phyloP scores from a whole-genome alignment of 2,797 vertebrate species.

The Paramormyrops hopkinsi region DNA sequence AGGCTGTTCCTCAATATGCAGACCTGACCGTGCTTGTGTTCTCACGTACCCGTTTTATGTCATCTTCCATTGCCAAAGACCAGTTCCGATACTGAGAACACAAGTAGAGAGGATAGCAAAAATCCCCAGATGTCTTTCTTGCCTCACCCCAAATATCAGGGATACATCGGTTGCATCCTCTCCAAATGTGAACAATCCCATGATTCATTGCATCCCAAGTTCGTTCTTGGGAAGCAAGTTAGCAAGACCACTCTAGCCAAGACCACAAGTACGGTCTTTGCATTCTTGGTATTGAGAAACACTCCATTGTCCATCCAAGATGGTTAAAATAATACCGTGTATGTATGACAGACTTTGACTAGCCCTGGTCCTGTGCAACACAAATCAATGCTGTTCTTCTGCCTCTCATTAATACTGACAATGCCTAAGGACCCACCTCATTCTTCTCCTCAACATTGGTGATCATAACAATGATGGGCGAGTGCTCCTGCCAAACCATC shows the following conservation, averaged over 20 bases:
- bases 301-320: not conserved
- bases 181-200: not conserved
- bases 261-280: not conserved
- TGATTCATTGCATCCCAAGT: not conserved
- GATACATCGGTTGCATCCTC: not conserved
- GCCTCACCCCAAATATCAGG: not conserved
- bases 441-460: constrained; percentile 98
- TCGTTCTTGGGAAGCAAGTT: not conserved
- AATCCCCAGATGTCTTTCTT: not conserved
- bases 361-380: not conserved
- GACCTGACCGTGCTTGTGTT: not conserved
- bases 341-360: not conserved
- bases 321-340: not conserved
- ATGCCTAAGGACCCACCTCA: constrained; percentile 63
- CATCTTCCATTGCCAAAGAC: not conserved
- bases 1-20: not conserved
- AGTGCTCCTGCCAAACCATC: constrained; percentile 95
- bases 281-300: not conserved
- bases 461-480: constrained; percentile 96
- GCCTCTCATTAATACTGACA: not conserved
- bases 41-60: not conserved
- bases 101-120: not conserved
- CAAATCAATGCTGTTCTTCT: not conserved
- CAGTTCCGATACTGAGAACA: not conserved
- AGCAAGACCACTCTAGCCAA: not conserved